Base-by-base conservation (phyloP, 2,888 invertebrate genomes). In the Monoplex corrugatus region DNA sequence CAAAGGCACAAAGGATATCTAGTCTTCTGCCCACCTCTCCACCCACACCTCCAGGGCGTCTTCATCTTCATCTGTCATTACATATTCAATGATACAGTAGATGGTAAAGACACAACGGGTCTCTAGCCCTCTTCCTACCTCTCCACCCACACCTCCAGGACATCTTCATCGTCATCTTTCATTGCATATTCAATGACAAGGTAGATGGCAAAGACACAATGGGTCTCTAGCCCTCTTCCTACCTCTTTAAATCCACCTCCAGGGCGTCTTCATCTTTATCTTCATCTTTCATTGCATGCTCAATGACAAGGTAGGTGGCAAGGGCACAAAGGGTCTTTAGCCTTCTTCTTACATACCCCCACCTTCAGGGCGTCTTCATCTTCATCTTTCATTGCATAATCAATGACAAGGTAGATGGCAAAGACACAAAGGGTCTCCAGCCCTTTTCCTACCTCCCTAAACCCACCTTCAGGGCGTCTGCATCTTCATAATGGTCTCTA, bases 201-300 rank as follows among this genome's bases (percentile, higher is more conserved):
- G n/a, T n/a, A n/a, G n/a, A n/a, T n/a, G n/a, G n/a, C n/a, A n/a
- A n/a, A n/a, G n/a, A n/a, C n/a, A n/a, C n/a, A n/a, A n/a, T n/a
- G n/a, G n/a, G n/a, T n/a, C n/a, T n/a, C n/a, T n/a, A n/a, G n/a
- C 57, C 57, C 57, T 57, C 57, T 23, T 23, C 23, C 57, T 23
- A 57, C 57, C 57, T 23, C 57, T 16, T 10, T 23, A 57, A 57
- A 13, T 16, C 57, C n/a, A n/a, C n/a, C n/a, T n/a, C 16, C 83
- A 83, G 35, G 83, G 83, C n/a, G 45, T 83, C 50, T 83, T 50
- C 50, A n/a, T n/a, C n/a, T n/a, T n/a, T n/a, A 50, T 83, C 50
- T 83, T 35, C 50, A 2, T 23, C 50, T 83, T 83, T 35, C 83
- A 83, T 23, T 83, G 83, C 50, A 1, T 83, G 2, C 16, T 32